These are phyloP conservation scores for Synergus umbraculus DNA, from an alignment of 2,888 invertebrate genomes.

Conservation along the genomic window DNA sequence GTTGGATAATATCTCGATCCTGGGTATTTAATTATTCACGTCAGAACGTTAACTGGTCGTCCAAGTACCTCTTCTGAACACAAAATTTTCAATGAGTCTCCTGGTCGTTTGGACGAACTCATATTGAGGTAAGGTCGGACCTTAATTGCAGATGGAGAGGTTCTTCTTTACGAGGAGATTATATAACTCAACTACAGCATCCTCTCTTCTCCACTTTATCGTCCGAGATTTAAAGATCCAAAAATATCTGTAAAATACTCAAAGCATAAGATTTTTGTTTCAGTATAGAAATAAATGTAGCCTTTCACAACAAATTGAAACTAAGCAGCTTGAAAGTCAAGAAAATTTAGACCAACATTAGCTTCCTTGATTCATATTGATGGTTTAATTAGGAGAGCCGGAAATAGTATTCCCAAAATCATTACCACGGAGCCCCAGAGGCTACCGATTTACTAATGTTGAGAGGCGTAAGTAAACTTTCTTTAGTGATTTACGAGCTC, in stretches of 20 bases:
- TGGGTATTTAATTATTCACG: slow-evolving; percentile 52
- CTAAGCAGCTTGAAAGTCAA: no score
- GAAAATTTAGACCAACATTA: no score
- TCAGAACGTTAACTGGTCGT: slow-evolving; percentile 60
- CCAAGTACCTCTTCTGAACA: slow-evolving; percentile 57
- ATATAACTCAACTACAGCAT: slow-evolving; percentile 51
- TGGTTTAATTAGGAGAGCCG: slow-evolving; percentile 19
- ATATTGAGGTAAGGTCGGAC: slow-evolving; percentile 50
- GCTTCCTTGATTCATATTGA: neutral
- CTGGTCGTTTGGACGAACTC: neutral
- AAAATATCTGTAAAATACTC: slow-evolving; percentile 55
- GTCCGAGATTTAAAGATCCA: slow-evolving; percentile 44
- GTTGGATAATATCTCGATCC: slow-evolving; percentile 49
- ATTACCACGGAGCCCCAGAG: slow-evolving; percentile 23
- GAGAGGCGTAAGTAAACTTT: slow-evolving; percentile 38
- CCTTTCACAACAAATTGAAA: no score
- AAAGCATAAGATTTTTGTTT: neutral
- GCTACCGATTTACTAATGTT: slow-evolving; percentile 19
- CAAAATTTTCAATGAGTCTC: slow-evolving; percentile 12
- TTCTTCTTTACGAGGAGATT: slow-evolving; percentile 56
- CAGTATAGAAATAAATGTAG: neutral
- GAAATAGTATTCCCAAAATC: slow-evolving; percentile 14
- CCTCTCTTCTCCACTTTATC: slow-evolving; percentile 55
- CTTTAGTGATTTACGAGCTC: slow-evolving; percentile 9
- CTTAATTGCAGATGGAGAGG: slow-evolving; percentile 54